Base-by-base conservation (phyloP, 2,888 invertebrate species). In the Stegophylla sp. region DNA sequence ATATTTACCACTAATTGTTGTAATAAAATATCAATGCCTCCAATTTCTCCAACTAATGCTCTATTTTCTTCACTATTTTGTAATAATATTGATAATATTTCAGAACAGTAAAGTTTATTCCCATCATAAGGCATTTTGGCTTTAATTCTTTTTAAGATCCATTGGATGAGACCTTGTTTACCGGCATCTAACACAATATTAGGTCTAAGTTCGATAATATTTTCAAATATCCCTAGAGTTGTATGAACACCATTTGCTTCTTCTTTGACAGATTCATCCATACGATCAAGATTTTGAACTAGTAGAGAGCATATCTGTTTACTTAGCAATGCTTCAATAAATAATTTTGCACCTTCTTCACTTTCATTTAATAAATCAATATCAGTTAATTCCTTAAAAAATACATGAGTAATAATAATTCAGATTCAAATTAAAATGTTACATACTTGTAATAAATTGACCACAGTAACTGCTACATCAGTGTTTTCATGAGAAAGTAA, bases 201-300 rank as follows among this genome's bases (percentile, higher is more conserved):
- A 15, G 94, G 92, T 83, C 93, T 90, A 84, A 97, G 93, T 87
- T 99, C 98, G 45, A 95, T 92, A 73, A 99, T 90, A 87, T 98
- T 99, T 88, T 99, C 99, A 85, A 99, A 91, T 84, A 97, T 94
- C 73, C 94, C 90, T 84, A 97, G 88, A 4, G 96, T 95, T 86
- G 98, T 96, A 87, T 97, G 96, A 0, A 99, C 96, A 9, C 98
- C 98, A 86, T 98, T 97, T 53, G 94, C 90, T 88, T 98, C 98
- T 86, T 98, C 97, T 85, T 95, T 95, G 1, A 96, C 91, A 75
- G 89, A 90, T 86, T 99, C 99, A 87, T 98, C 97, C 3, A 99
- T 90, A 64, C 98, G 89, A 69, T 96, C 94, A 77, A 99, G 88
- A 88, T 97, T 98, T 87, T 97, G 96, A 1, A 98, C 93, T 7